phyloP scores from a whole-genome alignment of 2,797 vertebrate genomes.

The Labeo calbasu region DNA sequence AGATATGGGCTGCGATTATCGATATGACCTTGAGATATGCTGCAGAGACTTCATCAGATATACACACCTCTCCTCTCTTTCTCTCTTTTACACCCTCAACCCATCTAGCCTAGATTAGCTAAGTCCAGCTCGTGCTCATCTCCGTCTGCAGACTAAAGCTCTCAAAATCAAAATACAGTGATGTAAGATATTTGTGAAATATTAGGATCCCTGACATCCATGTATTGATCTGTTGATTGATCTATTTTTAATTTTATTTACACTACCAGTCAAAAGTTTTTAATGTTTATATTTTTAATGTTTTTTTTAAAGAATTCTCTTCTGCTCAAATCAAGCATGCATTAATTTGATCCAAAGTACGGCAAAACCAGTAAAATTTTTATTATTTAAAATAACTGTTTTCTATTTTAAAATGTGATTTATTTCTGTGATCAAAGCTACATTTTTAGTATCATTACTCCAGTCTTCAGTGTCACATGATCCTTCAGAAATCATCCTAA shows the following conservation, averaged over 20 bases:
- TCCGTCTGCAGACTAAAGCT: slow-evolving; percentile 31
- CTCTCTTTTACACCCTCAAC: slow-evolving; percentile 10
- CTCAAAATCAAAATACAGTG: background rate
- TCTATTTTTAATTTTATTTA: background rate
- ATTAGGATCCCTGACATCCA: background rate
- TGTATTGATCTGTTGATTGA: background rate
- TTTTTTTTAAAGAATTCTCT: too few species aligned
- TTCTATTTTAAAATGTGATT: too few species aligned
- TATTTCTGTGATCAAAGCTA: too few species aligned
- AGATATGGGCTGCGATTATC: slow-evolving; percentile 65
- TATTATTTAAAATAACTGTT: too few species aligned
- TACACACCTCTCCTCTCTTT: slow-evolving; percentile 6
- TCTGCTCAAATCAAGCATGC: too few species aligned
- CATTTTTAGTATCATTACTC: too few species aligned
- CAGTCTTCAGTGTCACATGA: too few species aligned
- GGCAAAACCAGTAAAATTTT: too few species aligned
- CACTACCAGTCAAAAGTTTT: too few species aligned
- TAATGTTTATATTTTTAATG: too few species aligned
- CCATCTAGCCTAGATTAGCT: slow-evolving; percentile 31
- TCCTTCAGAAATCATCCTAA: too few species aligned
- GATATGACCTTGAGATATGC: slow-evolving; percentile 72
- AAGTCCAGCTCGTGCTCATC: slow-evolving; percentile 27
- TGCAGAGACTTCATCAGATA: slow-evolving; percentile 30
- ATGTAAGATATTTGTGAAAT: background rate
- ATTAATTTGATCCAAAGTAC: too few species aligned